These are phyloP conservation scores for Fukomys damarensis DNA, from an alignment of 2,113 vertebrate species.

Conservation along the genomic window DNA sequence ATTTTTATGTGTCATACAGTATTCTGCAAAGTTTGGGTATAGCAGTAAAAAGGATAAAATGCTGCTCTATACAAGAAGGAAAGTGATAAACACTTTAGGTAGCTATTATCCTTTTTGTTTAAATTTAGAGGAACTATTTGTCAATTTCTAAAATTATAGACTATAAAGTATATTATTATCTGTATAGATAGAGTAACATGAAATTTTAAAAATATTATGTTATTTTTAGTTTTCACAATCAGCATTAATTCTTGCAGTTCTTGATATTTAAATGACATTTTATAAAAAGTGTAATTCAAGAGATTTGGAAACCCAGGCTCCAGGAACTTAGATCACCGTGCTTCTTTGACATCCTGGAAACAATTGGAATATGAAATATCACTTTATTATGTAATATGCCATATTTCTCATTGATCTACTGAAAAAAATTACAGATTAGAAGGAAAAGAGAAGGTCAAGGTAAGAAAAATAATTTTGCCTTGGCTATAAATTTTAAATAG, in stretches of 20 bases:
- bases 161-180: neutral
- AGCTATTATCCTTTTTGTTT: neutral
- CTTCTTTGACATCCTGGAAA: neutral
- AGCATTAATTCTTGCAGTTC: neutral
- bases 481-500: constrained; percentile 34
- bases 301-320: neutral
- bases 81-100: neutral
- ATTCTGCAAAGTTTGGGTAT: neutral
- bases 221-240: neutral
- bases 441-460: neutral
- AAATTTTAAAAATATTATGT: neutral
- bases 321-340: neutral
- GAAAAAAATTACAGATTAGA: neutral
- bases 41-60: neutral
- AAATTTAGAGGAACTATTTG: neutral
- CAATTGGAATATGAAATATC: neutral
- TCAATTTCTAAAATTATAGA: neutral
- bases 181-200: neutral
- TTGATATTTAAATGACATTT: neutral
- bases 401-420: neutral
- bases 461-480: constrained; percentile 34
- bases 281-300: neutral
- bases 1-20: neutral
- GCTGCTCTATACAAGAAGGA: neutral
- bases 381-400: neutral